Evolutionary conservation across 2,797 vertebrate species (phyloP).

Genomic region (Platalea minor): DNA sequence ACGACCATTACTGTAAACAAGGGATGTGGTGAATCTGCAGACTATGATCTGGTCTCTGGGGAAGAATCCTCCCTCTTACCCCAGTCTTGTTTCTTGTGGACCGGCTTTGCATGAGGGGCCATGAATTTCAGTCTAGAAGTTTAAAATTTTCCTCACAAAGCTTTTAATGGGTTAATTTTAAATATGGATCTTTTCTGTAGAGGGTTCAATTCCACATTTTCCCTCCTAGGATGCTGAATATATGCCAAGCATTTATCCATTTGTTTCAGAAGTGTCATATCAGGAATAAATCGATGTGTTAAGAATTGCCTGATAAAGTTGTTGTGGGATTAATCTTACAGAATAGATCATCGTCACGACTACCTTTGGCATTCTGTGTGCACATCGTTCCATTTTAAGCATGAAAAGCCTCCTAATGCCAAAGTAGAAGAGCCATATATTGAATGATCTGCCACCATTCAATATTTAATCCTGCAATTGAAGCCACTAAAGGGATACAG

Average conservation of each 20-base stretch:
- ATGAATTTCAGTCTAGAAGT: neutral
- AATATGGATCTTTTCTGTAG: neutral
- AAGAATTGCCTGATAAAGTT: slow-evolving; percentile 78
- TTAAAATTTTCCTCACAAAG: neutral
- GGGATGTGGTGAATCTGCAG: neutral
- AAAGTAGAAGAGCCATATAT: slow-evolving; percentile 73
- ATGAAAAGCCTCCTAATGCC: slow-evolving; percentile 75
- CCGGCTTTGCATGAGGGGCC: neutral
- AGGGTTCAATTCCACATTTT: slow-evolving; percentile 12
- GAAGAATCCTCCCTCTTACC: neutral
- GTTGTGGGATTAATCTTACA: slow-evolving; percentile 80
- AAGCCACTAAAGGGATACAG: slow-evolving; percentile 89
- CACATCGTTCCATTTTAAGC: slow-evolving; percentile 69
- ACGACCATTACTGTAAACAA: neutral
- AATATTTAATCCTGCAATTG: slow-evolving; percentile 90
- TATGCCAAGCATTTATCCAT: slow-evolving; percentile 63
- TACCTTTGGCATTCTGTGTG: slow-evolving; percentile 77
- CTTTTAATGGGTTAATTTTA: slow-evolving; percentile 63
- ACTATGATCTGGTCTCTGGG: neutral
- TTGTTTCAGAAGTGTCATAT: slow-evolving; percentile 78
- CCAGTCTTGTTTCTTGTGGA: neutral
- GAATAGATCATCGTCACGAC: slow-evolving; percentile 73
- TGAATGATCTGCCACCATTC: slow-evolving; percentile 83
- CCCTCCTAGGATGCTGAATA: slow-evolving; percentile 54
- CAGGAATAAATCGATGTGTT: slow-evolving; percentile 76